Percentiles rank a stretch among this genome's conserved stretches.
phyloP scores from a whole-genome alignment of 2,888 invertebrate species.

The Patella depressa region DNA sequence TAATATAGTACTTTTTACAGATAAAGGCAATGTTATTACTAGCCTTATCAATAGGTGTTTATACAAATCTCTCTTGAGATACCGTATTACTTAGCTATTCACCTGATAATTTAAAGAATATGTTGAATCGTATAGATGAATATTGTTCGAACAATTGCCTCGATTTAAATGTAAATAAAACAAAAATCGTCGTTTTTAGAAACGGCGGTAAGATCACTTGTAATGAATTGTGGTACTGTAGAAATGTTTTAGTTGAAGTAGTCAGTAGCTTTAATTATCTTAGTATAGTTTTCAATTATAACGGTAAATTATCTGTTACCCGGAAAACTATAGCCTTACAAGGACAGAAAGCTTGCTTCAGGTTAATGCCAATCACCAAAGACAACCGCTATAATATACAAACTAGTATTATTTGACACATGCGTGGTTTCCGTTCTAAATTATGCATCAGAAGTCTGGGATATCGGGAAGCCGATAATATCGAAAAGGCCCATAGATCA shows the following conservation, averaged over 20 bases:
- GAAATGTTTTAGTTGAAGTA: neutral
- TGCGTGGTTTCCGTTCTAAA: neutral
- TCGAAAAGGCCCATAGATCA: neutral
- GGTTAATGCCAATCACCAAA: neutral
- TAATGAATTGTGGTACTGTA: too few relatives aligned
- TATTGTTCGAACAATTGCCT: too few relatives aligned
- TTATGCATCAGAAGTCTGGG: neutral
- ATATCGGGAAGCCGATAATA: neutral
- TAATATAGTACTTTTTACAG: too few relatives aligned
- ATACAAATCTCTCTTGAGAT: too few relatives aligned
- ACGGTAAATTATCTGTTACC: neutral
- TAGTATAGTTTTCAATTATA: neutral
- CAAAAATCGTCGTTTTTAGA: too few relatives aligned
- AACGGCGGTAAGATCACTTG: too few relatives aligned
- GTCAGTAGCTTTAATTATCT: neutral
- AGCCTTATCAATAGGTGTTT: too few relatives aligned
- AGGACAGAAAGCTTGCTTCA: neutral
- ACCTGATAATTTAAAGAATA: neutral
- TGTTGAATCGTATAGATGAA: too few relatives aligned
- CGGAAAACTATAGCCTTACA: neutral
- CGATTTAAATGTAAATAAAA: too few relatives aligned
- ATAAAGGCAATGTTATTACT: too few relatives aligned
- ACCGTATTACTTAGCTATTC: neutral
- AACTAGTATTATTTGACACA: constrained; percentile 2
- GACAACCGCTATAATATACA: neutral